phyloP scores from a whole-genome alignment of 2,797 vertebrate species.

The Crenichthys baileyi region DNA sequence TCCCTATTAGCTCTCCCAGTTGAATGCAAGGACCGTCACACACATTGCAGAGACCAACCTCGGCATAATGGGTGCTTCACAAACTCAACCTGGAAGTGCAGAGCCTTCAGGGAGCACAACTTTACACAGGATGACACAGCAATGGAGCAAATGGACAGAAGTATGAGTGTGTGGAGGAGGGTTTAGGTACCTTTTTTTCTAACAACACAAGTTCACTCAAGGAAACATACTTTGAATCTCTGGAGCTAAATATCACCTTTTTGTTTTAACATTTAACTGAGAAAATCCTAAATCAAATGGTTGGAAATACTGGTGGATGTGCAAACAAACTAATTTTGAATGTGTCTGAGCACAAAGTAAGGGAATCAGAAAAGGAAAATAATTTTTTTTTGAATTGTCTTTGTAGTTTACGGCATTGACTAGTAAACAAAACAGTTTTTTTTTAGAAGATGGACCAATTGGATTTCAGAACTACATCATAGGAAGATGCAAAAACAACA shows the following conservation, averaged over 20 bases:
- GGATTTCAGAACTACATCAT: neutral
- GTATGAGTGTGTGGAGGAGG: conserved; percentile 10
- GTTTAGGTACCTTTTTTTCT: neutral
- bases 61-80: conserved; percentile 52
- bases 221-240: neutral
- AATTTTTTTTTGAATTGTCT: neutral
- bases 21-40: conserved; percentile 49
- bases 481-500: neutral
- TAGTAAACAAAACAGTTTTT: neutral
- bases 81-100: conserved; percentile 46
- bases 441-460: neutral
- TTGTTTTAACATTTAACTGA: neutral
- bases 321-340: neutral
- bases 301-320: neutral
- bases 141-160: conserved; percentile 28
- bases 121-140: conserved; percentile 40
- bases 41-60: conserved; percentile 45
- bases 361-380: neutral
- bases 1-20: conserved; percentile 62
- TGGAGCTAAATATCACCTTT: neutral
- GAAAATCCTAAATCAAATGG: neutral
- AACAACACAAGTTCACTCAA: conserved; percentile 6
- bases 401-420: neutral
- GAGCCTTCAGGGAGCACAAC: conserved; percentile 50
- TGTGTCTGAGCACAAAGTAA: neutral